Evolutionary conservation across 2,888 invertebrate species (phyloP), one percentile per base, ranked within the genome.

Genomic region (Parnassius apollo): DNA sequence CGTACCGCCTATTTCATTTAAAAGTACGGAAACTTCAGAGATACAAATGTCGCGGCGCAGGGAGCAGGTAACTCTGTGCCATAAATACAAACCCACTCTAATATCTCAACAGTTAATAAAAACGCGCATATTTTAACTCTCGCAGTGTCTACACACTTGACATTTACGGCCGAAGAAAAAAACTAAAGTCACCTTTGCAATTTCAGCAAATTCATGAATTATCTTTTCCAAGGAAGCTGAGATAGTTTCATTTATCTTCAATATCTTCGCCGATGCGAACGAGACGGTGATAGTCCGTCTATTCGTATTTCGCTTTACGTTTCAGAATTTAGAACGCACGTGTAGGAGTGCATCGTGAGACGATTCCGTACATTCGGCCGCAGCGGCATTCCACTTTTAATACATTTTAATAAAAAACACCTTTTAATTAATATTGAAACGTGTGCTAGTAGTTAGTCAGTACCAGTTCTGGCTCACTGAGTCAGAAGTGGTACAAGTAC

Each of bases 181-280:
- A 65, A 66, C 65, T 60, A 68, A 67, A 74, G 72, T 72, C 73
- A 75, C 75, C 73, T 75, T 73, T 71, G 66, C 73, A 67, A 68
- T 70, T 72, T 65, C 56, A 66, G 69, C 69, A 69, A 45, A 72
- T 75, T 75, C 70, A 67, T 65, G 55, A 60, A 42, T 60, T 58
- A 65, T 59, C 55, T 18, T n/a, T 49, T 4, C 11, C 11, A n/a
- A 44, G 4, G 49, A 13, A 49, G 49, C 49, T 12, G 49, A 49
- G 49, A 13, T 13, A 13, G 49, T 12, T n/a, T 35, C 58, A 49
- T 66, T 64, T 66, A 64, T 63, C 61, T 57, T 42, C 18, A 57
- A 61, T 57, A 49, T 51, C 35, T 54, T 62, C 49, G 54, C 55
- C 45, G 42, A 13, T 12, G 54, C 9, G 42, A 56, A 61, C 22